Evolutionary conservation across 1,140 invertebrate genomes (phyloP).

Genomic region (Cotesia chilonis): DNA sequence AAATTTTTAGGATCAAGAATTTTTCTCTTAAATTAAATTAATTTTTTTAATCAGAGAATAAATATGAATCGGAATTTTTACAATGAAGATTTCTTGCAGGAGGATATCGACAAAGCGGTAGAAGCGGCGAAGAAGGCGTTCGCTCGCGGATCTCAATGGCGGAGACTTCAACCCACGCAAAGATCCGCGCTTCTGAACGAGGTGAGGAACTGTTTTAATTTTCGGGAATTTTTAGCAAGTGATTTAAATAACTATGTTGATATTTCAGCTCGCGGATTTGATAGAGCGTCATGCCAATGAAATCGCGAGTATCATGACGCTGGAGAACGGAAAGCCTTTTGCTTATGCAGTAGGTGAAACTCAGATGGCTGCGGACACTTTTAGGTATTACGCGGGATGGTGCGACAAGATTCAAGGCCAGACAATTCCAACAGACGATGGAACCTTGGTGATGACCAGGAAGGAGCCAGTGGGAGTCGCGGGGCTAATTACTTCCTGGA

Average conservation of each 20-base stretch:
- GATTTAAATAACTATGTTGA: neutral
- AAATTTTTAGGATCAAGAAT: no score
- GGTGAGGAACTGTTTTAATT: conserved; percentile 42
- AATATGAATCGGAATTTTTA: no score
- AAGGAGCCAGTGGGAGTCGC: conserved; percentile 88
- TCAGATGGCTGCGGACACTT: conserved; percentile 69
- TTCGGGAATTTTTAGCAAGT: neutral
- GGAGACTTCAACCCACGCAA: conserved; percentile 76
- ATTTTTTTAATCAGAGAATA: no score
- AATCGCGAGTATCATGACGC: conserved; percentile 79
- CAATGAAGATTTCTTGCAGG: conserved; percentile 42
- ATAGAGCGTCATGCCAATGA: conserved; percentile 77
- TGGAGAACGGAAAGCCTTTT: conserved; percentile 90
- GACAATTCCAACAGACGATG: conserved; percentile 78
- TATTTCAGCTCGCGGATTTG: conserved; percentile 75
- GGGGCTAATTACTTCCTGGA: conserved; percentile 92
- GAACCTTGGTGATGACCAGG: conserved; percentile 69
- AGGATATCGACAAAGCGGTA: conserved; percentile 68
- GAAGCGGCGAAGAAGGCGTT: conserved; percentile 70
- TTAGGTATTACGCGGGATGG: conserved; percentile 91
- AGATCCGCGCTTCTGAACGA: conserved; percentile 69
- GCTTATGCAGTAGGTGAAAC: conserved; percentile 71
- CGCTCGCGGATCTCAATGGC: conserved; percentile 70
- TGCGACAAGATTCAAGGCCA: conserved; percentile 91
- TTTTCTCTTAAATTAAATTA: no score